Conservation (phyloP, 2,888 invertebrate genomes). For the Tetanocera ferruginea region DNA sequence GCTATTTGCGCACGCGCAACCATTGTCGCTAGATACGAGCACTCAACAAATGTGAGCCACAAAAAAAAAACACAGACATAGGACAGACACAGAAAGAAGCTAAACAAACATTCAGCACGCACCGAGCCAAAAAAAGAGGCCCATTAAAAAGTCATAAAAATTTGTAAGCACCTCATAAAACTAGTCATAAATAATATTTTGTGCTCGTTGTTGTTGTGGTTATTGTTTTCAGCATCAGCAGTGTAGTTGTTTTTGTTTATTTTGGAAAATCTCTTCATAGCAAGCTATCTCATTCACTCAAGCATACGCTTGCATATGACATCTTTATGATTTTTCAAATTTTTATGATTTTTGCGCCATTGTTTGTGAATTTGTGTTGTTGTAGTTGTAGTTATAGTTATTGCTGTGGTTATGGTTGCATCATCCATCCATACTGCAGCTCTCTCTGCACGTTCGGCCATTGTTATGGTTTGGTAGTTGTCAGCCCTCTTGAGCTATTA, state of each 20-base stretch:
- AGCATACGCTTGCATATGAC: conserved; percentile 22
- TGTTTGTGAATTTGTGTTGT: conserved; percentile 51
- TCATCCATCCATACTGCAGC: too few species aligned
- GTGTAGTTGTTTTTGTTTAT: conserved; percentile 46
- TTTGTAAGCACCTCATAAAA: conserved; percentile 71
- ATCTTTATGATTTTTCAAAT: conserved; percentile 47
- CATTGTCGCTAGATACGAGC: conserved; percentile 36
- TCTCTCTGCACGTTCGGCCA: too few species aligned
- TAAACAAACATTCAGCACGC: background rate
- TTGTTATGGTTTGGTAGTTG: too few species aligned
- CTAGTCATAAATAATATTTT: conserved; percentile 69
- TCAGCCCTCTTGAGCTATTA: background rate
- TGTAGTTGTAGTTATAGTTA: conserved; percentile 9
- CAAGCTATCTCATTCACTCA: background rate
- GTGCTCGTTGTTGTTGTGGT: conserved; percentile 46
- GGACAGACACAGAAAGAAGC: background rate
- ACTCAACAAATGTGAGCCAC: background rate
- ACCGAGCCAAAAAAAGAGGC: background rate
- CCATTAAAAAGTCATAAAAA: conserved; percentile 71
- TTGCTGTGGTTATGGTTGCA: background rate
- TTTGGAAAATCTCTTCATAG: background rate
- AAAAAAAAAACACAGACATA: background rate
- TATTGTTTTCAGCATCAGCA: conserved; percentile 38
- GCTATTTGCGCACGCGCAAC: conserved; percentile 65
- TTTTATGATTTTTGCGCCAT: conserved; percentile 47